Evolutionary conservation across 2,113 vertebrate genomes (phyloP).

Genomic region (Tiliqua scincoides): DNA sequence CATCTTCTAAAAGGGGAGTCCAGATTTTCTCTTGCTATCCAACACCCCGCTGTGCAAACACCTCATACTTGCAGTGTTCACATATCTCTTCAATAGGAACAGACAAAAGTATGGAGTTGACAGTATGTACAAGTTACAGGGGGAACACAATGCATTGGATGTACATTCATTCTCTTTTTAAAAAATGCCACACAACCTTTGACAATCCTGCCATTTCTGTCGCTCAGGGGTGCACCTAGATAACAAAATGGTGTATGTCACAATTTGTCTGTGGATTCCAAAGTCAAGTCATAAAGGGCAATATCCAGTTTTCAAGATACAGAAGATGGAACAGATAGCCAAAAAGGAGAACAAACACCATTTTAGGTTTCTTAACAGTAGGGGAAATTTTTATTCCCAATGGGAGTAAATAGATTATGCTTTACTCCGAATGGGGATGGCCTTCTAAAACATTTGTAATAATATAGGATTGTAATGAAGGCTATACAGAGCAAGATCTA

Average conservation of each 20-base stretch:
- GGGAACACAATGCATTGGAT: too few species aligned
- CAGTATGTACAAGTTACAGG: not conserved
- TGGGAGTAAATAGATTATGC: not conserved
- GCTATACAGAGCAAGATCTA: not conserved
- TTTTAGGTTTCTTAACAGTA: rapidly evolving
- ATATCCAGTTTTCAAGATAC: not conserved
- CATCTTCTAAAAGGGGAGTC: not conserved
- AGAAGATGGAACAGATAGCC: not conserved
- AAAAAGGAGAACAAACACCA: not conserved
- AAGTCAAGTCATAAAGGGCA: not conserved
- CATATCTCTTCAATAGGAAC: not conserved
- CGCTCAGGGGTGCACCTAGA: not conserved
- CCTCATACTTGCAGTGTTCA: not conserved
- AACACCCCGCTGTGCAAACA: not conserved
- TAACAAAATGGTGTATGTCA: slow-evolving; percentile 25
- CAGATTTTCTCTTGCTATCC: not conserved
- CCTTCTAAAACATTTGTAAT: not conserved
- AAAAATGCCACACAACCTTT: not conserved
- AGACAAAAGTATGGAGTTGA: too few species aligned
- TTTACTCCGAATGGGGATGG: not conserved
- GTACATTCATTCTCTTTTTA: not conserved
- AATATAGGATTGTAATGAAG: not conserved
- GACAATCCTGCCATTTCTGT: slow-evolving; percentile 9
- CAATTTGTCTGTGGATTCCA: slow-evolving; percentile 23
- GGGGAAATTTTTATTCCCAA: too few species aligned